Evolutionary conservation across 2,888 invertebrate species (phyloP).

Genomic region (Habroteleia sp.): DNA sequence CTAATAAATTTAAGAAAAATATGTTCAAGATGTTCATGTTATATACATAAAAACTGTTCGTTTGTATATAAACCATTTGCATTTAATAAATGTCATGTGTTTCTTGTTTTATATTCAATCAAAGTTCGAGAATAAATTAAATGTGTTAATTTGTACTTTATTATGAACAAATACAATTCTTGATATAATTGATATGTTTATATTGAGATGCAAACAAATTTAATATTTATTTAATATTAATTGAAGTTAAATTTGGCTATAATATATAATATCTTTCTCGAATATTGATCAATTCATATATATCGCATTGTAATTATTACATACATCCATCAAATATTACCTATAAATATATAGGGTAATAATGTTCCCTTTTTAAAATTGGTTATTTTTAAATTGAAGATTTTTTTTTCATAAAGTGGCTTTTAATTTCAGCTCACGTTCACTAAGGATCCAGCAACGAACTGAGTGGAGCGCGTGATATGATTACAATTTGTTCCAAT

Average conservation of each 20-base stretch:
- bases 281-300: constrained; percentile 15
- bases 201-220: too few species aligned
- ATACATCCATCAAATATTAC: constrained; percentile 32
- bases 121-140: too few species aligned
- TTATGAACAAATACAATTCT: too few species aligned
- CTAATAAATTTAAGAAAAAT: constrained; percentile 41
- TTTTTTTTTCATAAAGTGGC: constrained; percentile 28
- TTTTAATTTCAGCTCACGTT: constrained; percentile 76
- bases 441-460: constrained; percentile 75
- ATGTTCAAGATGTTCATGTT: constrained; percentile 6
- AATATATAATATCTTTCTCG: too few species aligned
- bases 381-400: constrained; percentile 3
- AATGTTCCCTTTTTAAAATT: constrained; percentile 9
- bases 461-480: constrained; percentile 71
- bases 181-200: too few species aligned
- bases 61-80: constrained; percentile 26
- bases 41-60: constrained; percentile 29
- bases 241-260: too few species aligned
- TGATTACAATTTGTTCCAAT: constrained; percentile 54
- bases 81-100: too few species aligned
- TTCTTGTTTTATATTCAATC: too few species aligned
- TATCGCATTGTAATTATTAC: constrained; percentile 18
- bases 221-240: too few species aligned
- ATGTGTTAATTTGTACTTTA: too few species aligned
- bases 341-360: constrained; percentile 13